phyloP scores from a whole-genome alignment of 2,888 invertebrate species.

The Lagria hirta region DNA sequence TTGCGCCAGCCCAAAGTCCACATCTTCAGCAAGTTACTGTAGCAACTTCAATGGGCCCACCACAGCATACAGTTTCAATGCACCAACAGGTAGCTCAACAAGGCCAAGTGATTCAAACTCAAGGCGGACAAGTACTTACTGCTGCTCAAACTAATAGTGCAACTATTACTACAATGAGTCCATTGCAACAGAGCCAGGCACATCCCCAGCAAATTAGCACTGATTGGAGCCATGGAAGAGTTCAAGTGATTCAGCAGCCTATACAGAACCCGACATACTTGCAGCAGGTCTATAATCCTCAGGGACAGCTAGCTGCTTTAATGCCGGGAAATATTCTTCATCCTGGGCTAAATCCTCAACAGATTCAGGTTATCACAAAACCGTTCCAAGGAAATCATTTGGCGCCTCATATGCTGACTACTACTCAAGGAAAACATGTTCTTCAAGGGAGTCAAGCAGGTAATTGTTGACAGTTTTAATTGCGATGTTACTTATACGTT shows the following conservation, averaged over 20 bases:
- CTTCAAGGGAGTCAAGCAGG: conserved; percentile 65
- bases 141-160: conserved; percentile 53
- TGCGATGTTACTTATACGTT: too few relatives aligned
- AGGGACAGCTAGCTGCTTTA: conserved; percentile 73
- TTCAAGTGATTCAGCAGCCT: conserved; percentile 84
- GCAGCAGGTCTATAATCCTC: conserved; percentile 79
- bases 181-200: conserved; percentile 65
- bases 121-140: conserved; percentile 52
- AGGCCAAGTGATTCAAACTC: conserved; percentile 55
- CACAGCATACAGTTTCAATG: conserved; percentile 56
- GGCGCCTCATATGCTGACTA: conserved; percentile 77
- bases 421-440: conserved; percentile 74
- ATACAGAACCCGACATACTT: conserved; percentile 74
- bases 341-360: conserved; percentile 74
- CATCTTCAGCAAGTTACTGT: conserved; percentile 51
- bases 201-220: conserved; percentile 62
- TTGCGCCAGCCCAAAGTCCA: conserved; percentile 54
- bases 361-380: conserved; percentile 81
- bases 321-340: conserved; percentile 80
- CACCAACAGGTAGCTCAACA: conserved; percentile 56
- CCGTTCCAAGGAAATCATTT: conserved; percentile 79
- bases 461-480: too few relatives aligned
- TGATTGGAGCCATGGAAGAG: conserved; percentile 71
- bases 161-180: conserved; percentile 75
- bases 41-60: conserved; percentile 50